Base-by-base conservation (phyloP, 2,113 vertebrate species). In the Mola mola region DNA sequence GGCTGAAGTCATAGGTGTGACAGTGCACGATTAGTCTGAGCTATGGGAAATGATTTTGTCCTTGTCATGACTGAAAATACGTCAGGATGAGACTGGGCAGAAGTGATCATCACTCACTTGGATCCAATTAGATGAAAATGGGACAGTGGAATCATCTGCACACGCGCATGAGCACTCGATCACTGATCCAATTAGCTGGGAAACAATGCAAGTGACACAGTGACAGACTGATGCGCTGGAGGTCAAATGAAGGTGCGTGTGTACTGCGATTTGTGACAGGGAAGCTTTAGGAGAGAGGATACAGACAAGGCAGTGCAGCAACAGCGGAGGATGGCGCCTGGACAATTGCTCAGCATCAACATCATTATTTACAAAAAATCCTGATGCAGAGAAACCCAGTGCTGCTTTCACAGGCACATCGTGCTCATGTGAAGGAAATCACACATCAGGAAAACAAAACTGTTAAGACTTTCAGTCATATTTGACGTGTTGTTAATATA, bases 161-260 rank as follows among this genome's bases (percentile, higher is more conserved):
- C 21, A 12, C 33, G 16, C 4, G 3, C 13, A 2, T 15, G n/a
- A 5, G 26, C 26, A 28, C 26, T 28, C 16, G n/a, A 38, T 21
- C 24, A 2, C 44, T 71, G 52, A 85, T 78, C 58, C 64, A 25
- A 82, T 85, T 82, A 60, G 40, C 12, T 34, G 47, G 33, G 47
- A 65, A 70, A 50, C 13, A 28, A 72, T 55, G 67, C 22, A 1
- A 55, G 20, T 57, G 77, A 65, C 51, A 63, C 37, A 67, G 57
- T 55, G 38, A 56, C 55, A 40, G 64, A 44, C 48, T 60, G 63
- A 44, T 31, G 42, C 43, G 31, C 26, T 56, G 61, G 72, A 80
- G 86, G 81, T 83, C 65, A 65, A 64, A 72, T 75, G 75, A 87
- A 84, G 68, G 73, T 60, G 68, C 55, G 59, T 55, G 63, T 50